phyloP scores from a whole-genome alignment of 2,113 vertebrate species.

The Corythornis cristatus region DNA sequence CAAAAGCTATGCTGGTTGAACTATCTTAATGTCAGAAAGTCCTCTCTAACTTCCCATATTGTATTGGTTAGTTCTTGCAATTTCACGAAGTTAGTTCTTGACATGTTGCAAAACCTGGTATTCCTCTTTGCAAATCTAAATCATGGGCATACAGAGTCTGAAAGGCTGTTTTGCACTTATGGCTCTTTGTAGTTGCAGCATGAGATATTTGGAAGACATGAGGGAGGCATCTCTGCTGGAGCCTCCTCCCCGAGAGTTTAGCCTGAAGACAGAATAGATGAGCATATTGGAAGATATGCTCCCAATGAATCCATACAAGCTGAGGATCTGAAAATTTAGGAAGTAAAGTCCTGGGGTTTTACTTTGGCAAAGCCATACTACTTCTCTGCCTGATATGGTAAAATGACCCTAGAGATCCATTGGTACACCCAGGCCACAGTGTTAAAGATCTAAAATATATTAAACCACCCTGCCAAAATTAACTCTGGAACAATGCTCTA shows the following conservation, averaged over 20 bases:
- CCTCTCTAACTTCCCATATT: neutral
- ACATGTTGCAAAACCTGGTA: neutral
- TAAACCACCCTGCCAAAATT: neutral
- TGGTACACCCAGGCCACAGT: neutral
- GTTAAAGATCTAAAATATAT: neutral
- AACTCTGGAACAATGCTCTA: neutral
- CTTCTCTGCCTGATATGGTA: neutral
- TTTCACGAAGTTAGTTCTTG: neutral
- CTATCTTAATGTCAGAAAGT: neutral
- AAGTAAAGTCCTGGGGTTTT: accelerated
- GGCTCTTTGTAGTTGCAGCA: neutral
- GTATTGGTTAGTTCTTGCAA: neutral
- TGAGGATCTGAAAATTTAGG: neutral
- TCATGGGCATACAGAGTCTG: neutral
- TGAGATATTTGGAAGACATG: neutral
- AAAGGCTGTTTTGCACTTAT: neutral
- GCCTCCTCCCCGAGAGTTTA: neutral
- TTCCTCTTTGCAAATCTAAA: neutral
- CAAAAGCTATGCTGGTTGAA: neutral
- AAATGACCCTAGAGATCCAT: neutral
- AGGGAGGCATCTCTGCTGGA: neutral
- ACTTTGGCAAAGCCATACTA: neutral
- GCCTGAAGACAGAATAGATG: neutral
- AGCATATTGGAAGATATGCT: neutral
- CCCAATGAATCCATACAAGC: neutral